Conservation (phyloP, 2,797 vertebrate species). For the Pseudomugil gertrudae region DNA sequence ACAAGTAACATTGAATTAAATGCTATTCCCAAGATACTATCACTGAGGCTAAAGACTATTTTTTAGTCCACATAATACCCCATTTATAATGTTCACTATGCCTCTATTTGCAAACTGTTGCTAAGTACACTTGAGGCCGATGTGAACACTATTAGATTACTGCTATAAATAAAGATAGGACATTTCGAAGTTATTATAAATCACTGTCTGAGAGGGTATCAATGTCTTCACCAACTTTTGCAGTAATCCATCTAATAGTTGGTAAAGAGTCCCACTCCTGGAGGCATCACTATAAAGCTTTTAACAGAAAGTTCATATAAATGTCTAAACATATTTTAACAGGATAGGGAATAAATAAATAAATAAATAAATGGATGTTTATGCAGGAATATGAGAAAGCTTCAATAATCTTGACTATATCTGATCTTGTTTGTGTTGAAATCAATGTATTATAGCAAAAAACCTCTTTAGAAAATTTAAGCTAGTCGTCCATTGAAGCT, state of each 20-base stretch:
- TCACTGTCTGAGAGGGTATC: slow-evolving; percentile 2
- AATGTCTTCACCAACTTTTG: not conserved
- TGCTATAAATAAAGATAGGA: slow-evolving; percentile 15
- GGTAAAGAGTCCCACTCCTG: not conserved
- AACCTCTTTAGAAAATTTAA: not conserved
- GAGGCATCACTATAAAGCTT: not conserved
- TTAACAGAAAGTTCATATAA: not conserved
- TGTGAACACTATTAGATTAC: not conserved
- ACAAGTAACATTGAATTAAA: not conserved
- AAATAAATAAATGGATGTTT: not conserved
- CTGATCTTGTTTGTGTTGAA: not conserved
- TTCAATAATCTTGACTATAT: not conserved
- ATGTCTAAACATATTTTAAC: not conserved
- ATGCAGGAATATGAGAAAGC: not conserved
- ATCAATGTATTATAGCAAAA: not conserved
- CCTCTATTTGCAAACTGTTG: not conserved
- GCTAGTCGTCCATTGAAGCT: not conserved
- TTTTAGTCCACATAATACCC: not conserved
- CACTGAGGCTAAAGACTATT: not conserved
- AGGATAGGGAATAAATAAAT: not conserved
- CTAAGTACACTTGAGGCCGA: not conserved
- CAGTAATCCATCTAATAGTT: not conserved
- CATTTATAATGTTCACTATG: not conserved
- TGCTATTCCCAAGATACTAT: not conserved
- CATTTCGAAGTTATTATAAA: not conserved